These are phyloP conservation scores for Coptodon bakossiorum DNA, from an alignment of 2,113 vertebrate genomes.

Conservation along the genomic window DNA sequence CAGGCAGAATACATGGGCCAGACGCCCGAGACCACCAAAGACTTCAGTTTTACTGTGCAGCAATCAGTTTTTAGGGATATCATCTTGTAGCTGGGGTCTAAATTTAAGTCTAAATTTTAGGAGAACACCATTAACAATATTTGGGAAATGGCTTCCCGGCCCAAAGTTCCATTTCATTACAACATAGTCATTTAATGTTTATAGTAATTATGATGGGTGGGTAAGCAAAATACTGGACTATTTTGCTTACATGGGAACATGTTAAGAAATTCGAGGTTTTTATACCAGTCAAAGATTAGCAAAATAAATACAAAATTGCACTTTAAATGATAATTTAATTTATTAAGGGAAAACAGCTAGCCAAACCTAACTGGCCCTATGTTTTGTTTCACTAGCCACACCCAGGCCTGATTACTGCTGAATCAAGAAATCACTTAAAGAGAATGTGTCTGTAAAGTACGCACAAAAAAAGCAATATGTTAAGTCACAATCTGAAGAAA, in stretches of 20 bases:
- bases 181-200: not conserved
- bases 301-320: not conserved
- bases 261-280: not conserved
- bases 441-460: not conserved
- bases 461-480: not conserved
- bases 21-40: not conserved
- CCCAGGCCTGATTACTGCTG: not conserved
- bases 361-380: not conserved
- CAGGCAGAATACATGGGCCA: not conserved
- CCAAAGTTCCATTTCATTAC: not conserved
- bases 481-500: not conserved
- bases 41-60: not conserved
- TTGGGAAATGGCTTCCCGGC: no score
- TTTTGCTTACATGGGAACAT: not conserved
- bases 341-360: not conserved
- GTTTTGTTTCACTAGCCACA: not conserved
- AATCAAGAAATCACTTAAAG: not conserved
- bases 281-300: not conserved
- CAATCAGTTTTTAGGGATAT: not conserved
- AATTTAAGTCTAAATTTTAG: not conserved
- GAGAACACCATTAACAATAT: not conserved
- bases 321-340: not conserved
- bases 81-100: not conserved
- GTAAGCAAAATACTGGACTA: not conserved
- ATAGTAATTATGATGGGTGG: not conserved